A percentile compares a stretch with the other conserved stretches of the same genome.
phyloP scores from a whole-genome alignment of 2,888 invertebrate species.

The Troides aeacus region DNA sequence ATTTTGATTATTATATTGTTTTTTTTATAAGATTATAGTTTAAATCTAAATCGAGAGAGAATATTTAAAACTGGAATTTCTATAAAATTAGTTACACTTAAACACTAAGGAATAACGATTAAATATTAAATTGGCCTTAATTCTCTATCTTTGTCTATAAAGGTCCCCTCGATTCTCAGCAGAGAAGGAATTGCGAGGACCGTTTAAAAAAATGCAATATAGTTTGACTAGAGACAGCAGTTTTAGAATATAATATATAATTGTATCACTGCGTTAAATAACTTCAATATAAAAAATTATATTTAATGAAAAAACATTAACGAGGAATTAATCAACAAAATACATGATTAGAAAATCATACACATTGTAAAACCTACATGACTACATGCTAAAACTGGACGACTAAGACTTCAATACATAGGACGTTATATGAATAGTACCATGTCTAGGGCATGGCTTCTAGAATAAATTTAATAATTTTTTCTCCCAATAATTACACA shows the following conservation, averaged over 20 bases:
- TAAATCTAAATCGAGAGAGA: background rate
- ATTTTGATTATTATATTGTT: too few relatives aligned
- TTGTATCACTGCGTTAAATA: too few relatives aligned
- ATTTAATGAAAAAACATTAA: constrained; percentile 5
- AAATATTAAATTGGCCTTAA: background rate
- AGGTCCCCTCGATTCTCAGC: too few relatives aligned
- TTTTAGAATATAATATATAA: background rate
- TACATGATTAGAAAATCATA: background rate
- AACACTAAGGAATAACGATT: background rate
- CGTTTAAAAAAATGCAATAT: background rate
- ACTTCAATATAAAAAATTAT: too few relatives aligned
- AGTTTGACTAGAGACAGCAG: constrained; percentile 1
- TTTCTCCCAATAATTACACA: too few relatives aligned
- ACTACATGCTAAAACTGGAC: constrained; percentile 26
- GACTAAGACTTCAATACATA: constrained; percentile 18
- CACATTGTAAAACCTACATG: background rate
- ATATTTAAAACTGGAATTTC: background rate
- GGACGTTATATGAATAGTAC: constrained; percentile 23
- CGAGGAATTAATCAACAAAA: background rate
- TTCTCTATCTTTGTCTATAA: too few relatives aligned
- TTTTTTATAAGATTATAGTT: too few relatives aligned
- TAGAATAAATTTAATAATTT: background rate
- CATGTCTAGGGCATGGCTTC: constrained; percentile 8
- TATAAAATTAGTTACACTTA: background rate
- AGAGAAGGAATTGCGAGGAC: too few relatives aligned